Percentiles rank a stretch among this genome's conserved stretches.
phyloP scores from a whole-genome alignment of 2,113 vertebrate genomes.

The Prionailurus bengalensis region DNA sequence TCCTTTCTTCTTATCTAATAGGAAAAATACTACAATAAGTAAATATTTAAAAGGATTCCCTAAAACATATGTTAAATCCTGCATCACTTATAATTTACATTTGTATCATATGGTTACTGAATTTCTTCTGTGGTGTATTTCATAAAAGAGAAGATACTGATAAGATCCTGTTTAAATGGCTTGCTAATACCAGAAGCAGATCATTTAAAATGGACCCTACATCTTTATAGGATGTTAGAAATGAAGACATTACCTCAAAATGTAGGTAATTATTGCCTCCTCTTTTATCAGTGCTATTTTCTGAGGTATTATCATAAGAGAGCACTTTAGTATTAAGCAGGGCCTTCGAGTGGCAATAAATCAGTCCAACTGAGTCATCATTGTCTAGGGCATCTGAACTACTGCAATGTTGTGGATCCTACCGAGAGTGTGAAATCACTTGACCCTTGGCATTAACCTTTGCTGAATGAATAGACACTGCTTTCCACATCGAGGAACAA shows the following conservation, averaged over 20 bases:
- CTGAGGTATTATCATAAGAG: slow-evolving; percentile 97
- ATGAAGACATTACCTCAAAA: slow-evolving; percentile 92
- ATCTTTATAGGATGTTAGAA: slow-evolving; percentile 90
- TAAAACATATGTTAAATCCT: slow-evolving; percentile 80
- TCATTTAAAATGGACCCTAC: slow-evolving; percentile 90
- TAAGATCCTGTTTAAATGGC: slow-evolving; percentile 88
- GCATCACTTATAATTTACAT: slow-evolving; percentile 83
- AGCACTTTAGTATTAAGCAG: slow-evolving; percentile 92
- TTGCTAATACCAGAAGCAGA: slow-evolving; percentile 89
- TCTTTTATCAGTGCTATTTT: slow-evolving; percentile 92
- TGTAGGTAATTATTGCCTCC: slow-evolving; percentile 91
- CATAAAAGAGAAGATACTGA: slow-evolving; percentile 82
- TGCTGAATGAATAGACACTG: slow-evolving; percentile 95
- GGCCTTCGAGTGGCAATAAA: slow-evolving; percentile 95
- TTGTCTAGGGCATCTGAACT: slow-evolving; percentile 94
- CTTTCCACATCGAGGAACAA: slow-evolving; percentile 96
- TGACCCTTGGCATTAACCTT: slow-evolving; percentile 99
- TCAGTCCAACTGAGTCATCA: slow-evolving; percentile 98
- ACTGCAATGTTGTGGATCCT: slow-evolving; percentile 94
- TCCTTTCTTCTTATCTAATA: slow-evolving; percentile 52
- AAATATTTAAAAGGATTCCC: slow-evolving; percentile 79
- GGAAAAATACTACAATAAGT: slow-evolving; percentile 52
- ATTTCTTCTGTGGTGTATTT: slow-evolving; percentile 83
- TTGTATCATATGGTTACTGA: slow-evolving; percentile 75
- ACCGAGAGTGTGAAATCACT: slow-evolving; percentile 99